Evolutionary conservation across 2,888 invertebrate species (phyloP).

Genomic region (Melieria picta): DNA sequence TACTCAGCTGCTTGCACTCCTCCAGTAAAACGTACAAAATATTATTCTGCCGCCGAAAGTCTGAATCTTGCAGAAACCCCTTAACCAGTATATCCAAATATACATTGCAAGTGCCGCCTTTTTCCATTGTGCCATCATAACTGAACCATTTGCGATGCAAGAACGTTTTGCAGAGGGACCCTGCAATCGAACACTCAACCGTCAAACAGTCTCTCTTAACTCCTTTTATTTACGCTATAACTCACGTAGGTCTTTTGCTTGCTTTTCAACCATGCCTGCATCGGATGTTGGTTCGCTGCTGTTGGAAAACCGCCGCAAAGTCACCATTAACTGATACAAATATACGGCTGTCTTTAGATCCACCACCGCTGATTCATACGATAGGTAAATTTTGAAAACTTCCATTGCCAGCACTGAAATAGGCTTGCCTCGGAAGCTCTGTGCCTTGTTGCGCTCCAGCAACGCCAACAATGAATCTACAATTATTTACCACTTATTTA

Average conservation of each 20-base stretch:
- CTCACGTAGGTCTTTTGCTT: conserved; percentile 57
- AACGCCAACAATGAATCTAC: conserved; percentile 52
- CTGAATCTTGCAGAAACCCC: conserved; percentile 72
- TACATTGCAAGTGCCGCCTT: conserved; percentile 74
- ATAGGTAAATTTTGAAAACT: conserved; percentile 51
- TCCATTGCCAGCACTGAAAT: conserved; percentile 45
- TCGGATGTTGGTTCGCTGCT: conserved; percentile 33
- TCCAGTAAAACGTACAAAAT: conserved; percentile 69
- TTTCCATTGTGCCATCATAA: conserved; percentile 71
- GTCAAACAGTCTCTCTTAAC: not conserved
- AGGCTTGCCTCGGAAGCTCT: conserved; percentile 37
- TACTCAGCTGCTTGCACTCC: conserved; percentile 70
- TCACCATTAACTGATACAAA: conserved; percentile 54
- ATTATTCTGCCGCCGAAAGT: conserved; percentile 70
- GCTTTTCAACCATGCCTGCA: conserved; percentile 36
- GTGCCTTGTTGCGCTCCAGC: conserved; percentile 41
- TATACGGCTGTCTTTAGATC: conserved; percentile 61
- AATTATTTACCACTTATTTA: not conserved
- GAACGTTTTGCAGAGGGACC: conserved; percentile 68
- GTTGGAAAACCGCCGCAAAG: conserved; percentile 51
- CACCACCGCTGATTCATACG: conserved; percentile 52
- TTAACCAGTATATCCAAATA: conserved; percentile 73
- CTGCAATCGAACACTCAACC: conserved; percentile 45
- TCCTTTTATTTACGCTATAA: conserved; percentile 12
- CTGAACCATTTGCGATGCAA: conserved; percentile 77